phyloP scores from a whole-genome alignment of 2,888 invertebrate genomes.

The Polia nebulosa region DNA sequence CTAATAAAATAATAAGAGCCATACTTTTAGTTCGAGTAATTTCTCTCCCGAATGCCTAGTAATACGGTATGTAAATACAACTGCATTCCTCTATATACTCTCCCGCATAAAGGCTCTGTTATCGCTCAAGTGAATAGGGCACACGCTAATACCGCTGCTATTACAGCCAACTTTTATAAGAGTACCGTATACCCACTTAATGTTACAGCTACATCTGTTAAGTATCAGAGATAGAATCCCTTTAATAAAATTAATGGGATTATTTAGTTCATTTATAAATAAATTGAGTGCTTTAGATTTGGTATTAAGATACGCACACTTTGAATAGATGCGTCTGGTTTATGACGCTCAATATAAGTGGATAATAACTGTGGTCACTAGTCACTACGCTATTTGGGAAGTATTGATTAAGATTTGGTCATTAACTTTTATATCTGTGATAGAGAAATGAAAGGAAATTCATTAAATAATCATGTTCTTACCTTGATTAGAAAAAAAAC shows the following conservation, averaged over 20 bases:
- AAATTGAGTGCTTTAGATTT: conserved; percentile 66
- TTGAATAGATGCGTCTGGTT: conserved; percentile 49
- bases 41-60: conserved; percentile 24
- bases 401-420: conserved; percentile 40
- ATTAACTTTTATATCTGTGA: conserved; percentile 27
- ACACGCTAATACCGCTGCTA: conserved; percentile 56
- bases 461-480: conserved; percentile 9
- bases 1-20: not conserved
- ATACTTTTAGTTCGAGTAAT: conserved; percentile 10
- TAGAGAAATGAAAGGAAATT: conserved; percentile 33
- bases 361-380: conserved; percentile 41
- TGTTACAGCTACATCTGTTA: conserved; percentile 65
- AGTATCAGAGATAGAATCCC: conserved; percentile 67
- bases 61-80: conserved; percentile 51
- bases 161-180: conserved; percentile 64
- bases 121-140: conserved; percentile 80
- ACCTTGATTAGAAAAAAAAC: not conserved
- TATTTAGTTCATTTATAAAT: conserved; percentile 64
- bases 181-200: conserved; percentile 59
- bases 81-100: conserved; percentile 66
- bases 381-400: conserved; percentile 39
- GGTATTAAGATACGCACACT: conserved; percentile 60
- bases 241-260: conserved; percentile 67
- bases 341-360: conserved; percentile 57
- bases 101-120: conserved; percentile 75